Evolutionary conservation across 2,888 invertebrate genomes (phyloP).

Genomic region (Saturnia pavonia): DNA sequence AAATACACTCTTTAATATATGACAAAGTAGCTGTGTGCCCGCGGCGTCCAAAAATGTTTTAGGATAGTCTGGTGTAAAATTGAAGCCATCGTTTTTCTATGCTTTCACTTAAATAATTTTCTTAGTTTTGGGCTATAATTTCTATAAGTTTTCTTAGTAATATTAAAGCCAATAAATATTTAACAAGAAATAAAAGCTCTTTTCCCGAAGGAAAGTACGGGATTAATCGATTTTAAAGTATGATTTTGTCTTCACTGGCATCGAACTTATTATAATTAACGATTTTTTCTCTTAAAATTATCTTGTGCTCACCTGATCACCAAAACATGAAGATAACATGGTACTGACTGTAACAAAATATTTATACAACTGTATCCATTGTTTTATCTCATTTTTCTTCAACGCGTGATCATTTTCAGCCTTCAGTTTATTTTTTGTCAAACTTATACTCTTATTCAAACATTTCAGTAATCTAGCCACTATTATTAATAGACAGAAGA

Average conservation of each 20-base stretch:
- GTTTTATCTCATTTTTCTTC: constrained; percentile 6
- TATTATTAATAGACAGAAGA: not conserved
- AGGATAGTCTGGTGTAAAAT: not conserved
- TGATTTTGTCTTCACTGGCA: too few species aligned
- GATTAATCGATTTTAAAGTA: too few species aligned
- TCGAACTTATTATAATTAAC: too few species aligned
- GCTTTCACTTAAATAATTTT: not conserved
- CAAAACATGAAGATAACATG: not conserved
- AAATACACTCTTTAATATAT: not conserved
- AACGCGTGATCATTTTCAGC: not conserved
- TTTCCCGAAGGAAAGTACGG: too few species aligned
- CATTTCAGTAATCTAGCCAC: not conserved
- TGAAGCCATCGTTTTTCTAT: not conserved
- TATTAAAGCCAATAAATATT: too few species aligned
- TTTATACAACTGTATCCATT: not conserved
- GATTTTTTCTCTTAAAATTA: not conserved
- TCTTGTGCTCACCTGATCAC: not conserved
- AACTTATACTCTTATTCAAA: not conserved
- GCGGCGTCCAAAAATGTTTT: too few species aligned
- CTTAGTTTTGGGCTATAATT: too few species aligned
- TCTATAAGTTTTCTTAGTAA: too few species aligned
- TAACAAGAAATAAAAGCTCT: too few species aligned
- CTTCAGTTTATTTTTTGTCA: not conserved
- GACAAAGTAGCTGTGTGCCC: too few species aligned
- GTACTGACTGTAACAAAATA: not conserved